Evolutionary conservation across 1,140 invertebrate species (phyloP).

Genomic region (Bathynomus jamesi): DNA sequence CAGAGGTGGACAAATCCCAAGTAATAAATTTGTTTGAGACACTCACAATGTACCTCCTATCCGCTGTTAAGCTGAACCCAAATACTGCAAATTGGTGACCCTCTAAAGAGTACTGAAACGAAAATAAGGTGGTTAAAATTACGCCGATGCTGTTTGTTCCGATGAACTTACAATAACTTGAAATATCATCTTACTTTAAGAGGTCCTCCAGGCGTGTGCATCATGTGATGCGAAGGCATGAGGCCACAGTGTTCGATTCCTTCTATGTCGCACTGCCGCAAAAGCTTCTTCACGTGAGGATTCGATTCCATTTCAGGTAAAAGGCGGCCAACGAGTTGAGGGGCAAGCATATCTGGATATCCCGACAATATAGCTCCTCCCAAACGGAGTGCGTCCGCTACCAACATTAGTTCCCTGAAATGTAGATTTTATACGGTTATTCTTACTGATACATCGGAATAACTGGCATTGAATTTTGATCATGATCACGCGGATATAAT

Average conservation of each 20-base stretch:
- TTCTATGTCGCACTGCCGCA: slow-evolving; percentile 79
- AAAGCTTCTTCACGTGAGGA: slow-evolving; percentile 71
- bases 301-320: slow-evolving; percentile 82
- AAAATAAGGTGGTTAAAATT: neutral
- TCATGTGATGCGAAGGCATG: slow-evolving; percentile 85
- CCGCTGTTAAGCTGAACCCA: slow-evolving; percentile 82
- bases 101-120: slow-evolving; percentile 79
- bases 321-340: slow-evolving; percentile 84
- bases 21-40: slow-evolving; percentile 96
- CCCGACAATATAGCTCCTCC: slow-evolving; percentile 81
- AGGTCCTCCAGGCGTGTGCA: slow-evolving; percentile 94
- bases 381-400: slow-evolving; percentile 86
- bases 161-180: neutral
- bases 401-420: slow-evolving; percentile 86
- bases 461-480: no score
- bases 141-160: neutral
- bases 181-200: slow-evolving; percentile 59
- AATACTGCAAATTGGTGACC: slow-evolving; percentile 97
- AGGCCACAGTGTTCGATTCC: slow-evolving; percentile 82
- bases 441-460: no score
- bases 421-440: no score
- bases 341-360: slow-evolving; percentile 91
- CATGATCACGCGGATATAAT: no score
- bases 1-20: slow-evolving; percentile 91
- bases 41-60: slow-evolving; percentile 87